phyloP scores from a whole-genome alignment of 2,797 vertebrate species.

The Merluccius polli region DNA sequence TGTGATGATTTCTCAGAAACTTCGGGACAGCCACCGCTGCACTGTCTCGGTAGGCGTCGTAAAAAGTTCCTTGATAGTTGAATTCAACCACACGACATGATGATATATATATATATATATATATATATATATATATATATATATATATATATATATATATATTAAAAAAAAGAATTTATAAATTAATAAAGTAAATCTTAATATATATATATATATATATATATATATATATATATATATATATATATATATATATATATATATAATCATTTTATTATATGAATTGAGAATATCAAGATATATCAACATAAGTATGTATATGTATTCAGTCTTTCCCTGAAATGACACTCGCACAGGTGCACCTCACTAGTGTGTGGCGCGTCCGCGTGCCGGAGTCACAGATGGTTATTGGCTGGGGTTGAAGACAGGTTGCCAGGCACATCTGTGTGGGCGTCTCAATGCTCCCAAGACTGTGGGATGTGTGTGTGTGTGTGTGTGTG shows the following conservation, averaged over 20 bases:
- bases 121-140: neutral
- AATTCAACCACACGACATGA: neutral
- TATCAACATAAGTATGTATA: neutral
- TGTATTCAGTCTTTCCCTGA: neutral
- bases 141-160: too few species aligned
- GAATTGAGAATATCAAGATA: neutral
- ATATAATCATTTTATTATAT: neutral
- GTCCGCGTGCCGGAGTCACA: slow-evolving; percentile 30
- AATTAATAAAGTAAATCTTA: too few species aligned
- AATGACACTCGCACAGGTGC: too few species aligned
- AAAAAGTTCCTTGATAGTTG: neutral
- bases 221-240: neutral
- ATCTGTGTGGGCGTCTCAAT: slow-evolving; percentile 44
- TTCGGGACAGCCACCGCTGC: too few species aligned
- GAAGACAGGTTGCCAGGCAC: slow-evolving; percentile 50
- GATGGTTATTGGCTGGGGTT: slow-evolving; percentile 62
- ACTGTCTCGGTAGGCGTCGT: too few species aligned
- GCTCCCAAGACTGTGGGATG: slow-evolving; percentile 20
- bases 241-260: neutral
- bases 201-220: neutral
- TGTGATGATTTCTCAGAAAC: too few species aligned
- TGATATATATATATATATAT: neutral
- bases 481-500: slow-evolving; percentile 19
- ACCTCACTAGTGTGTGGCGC: neutral
- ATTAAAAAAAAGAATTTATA: too few species aligned